Conservation (phyloP, 2,113 vertebrate genomes). For the Axis porcinus region DNA sequence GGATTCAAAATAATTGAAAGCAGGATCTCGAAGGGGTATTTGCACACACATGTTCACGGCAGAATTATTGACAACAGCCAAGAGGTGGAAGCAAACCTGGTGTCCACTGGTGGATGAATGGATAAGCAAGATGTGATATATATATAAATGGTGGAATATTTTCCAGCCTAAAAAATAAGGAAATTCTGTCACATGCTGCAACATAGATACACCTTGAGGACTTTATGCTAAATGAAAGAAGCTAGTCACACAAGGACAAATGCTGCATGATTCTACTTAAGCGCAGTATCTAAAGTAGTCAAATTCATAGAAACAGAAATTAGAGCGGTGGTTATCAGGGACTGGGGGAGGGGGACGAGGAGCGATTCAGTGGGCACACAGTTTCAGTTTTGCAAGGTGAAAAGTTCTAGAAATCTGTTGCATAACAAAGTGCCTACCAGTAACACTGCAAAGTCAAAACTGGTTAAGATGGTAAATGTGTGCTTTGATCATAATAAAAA, state of each 20-base stretch:
- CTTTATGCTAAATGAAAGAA: background rate
- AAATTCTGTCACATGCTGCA: background rate
- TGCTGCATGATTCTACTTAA: background rate
- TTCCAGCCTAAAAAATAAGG: background rate
- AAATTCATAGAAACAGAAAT: background rate
- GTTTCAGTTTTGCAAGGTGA: slow-evolving; percentile 19
- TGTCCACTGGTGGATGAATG: background rate
- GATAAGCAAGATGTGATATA: background rate
- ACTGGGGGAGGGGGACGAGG: background rate
- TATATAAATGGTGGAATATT: background rate
- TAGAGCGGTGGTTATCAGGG: background rate
- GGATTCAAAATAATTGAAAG: background rate
- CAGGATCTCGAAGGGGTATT: background rate
- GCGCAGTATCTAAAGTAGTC: background rate
- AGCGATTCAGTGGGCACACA: background rate
- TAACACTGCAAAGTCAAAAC: background rate
- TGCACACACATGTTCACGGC: background rate
- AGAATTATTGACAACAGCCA: background rate
- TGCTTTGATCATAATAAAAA: background rate
- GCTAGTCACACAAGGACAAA: background rate
- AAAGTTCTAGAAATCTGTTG: background rate
- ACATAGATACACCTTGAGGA: background rate
- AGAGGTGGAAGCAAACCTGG: background rate
- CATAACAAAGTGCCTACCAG: background rate
- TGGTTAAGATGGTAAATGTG: background rate